Base-by-base conservation (phyloP, 2,797 vertebrate genomes). In the Sylvia borin region DNA sequence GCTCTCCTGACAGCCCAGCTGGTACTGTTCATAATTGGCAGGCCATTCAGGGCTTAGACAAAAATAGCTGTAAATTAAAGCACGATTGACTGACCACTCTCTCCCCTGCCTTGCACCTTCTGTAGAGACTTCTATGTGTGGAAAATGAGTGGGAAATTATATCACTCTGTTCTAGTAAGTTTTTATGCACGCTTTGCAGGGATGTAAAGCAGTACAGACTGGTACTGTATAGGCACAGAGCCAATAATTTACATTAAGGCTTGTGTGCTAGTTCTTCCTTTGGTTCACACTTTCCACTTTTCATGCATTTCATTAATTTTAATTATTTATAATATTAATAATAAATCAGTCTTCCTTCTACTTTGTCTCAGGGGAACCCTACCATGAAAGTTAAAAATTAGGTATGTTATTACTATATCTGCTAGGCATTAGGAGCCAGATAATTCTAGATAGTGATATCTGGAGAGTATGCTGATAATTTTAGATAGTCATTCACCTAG, bases 41-140 rank as follows among this genome's bases (percentile, higher is more conserved):
- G 88, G 83, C 95, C 92, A 79, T 86, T 92, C 92, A 86, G 90
- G 76, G 83, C 85, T 92, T 90, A 90, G 91, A 93, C 90, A 96
- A 97, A 96, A 97, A 95, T 96, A 96, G 96, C 88, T 92, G 65
- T 92, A 90, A 96, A 97, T 95, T 96, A 95, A 95, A 94, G 71
- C 85, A 96, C 66, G 90, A 97, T 61, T 94, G 91, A 97, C 85
- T 96, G 96, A 95, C 94, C 95, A 92, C 67, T 82, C 92, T 93
- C 89, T 97, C 94, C 90, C 96, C 95, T 96, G 95, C 94, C 74
- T 95, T 97, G 93, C 88, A 93, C 94, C 95, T 97, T 96, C 96
- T 95, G 93, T 96, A 88, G 94, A 82, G 88, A 93, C 74, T 93
- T 88, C 68, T 73, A 82, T 54, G 85, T 95, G 88, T 95, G 80